Evolutionary conservation across 1,140 invertebrate species (phyloP).

Genomic region (Phortica variegata): DNA sequence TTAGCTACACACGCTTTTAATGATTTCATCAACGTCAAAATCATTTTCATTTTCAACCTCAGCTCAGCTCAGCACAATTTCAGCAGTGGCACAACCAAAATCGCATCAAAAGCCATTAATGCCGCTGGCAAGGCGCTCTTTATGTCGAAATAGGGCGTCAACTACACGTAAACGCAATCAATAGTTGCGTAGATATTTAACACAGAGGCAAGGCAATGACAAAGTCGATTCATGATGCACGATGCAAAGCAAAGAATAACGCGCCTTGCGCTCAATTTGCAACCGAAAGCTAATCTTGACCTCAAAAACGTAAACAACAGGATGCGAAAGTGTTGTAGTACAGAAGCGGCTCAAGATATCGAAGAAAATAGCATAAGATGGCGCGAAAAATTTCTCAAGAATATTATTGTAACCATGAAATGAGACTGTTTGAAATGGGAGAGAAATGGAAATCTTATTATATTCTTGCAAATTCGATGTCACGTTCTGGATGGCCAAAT

Average conservation of each 20-base stretch:
- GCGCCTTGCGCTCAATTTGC: slow-evolving; percentile 27
- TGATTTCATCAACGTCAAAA: slow-evolving; percentile 52
- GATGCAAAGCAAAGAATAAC: too few species aligned
- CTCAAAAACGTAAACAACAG: slow-evolving; percentile 52
- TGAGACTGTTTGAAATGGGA: too few species aligned
- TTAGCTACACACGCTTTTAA: slow-evolving; percentile 43
- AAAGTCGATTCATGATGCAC: too few species aligned
- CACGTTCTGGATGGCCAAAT: too few species aligned
- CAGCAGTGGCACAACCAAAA: too few species aligned
- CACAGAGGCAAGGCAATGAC: not conserved
- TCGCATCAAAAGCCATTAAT: slow-evolving; percentile 23
- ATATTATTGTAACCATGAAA: too few species aligned
- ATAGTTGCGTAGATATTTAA: slow-evolving; percentile 12
- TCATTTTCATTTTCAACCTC: not conserved
- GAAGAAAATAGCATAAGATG: too few species aligned
- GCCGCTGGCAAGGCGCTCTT: slow-evolving; percentile 18
- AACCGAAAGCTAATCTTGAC: slow-evolving; percentile 26
- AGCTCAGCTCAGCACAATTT: too few species aligned
- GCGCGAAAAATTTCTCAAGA: too few species aligned
- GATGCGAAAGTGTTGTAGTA: slow-evolving; percentile 18
- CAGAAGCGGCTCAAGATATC: too few species aligned
- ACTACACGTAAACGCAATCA: slow-evolving; percentile 29
- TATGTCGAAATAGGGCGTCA: slow-evolving; percentile 17
- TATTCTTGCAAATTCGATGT: too few species aligned
- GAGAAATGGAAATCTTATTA: too few species aligned